Evolutionary conservation across 2,888 invertebrate species (phyloP), one percentile per base, ranked within the genome.

Genomic region (Cryptophagus acutangulus): DNA sequence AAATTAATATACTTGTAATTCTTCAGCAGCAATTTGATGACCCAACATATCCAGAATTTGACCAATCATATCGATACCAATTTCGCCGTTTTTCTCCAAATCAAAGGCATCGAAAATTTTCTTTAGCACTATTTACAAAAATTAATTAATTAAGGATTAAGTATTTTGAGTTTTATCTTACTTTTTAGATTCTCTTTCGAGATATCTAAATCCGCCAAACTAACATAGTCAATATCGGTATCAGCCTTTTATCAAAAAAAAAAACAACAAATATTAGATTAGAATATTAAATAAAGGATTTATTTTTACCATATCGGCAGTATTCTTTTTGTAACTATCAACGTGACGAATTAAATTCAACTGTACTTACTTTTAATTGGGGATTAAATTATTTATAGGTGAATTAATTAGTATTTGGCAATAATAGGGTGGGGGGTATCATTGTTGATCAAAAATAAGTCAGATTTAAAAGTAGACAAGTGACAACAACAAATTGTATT

Each of bases 41-140:
- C 94, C 93, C 66, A 94, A 74, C 81, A 94, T 92, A 61, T 87
- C 84, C 39, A 94, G 71, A 65, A 94, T 93, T 35, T 86, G 86
- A 9, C 84, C 84, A 46, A 92, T 81, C 79, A 89, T 89, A 52
- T 83, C 81, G 33, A 86, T 84, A 47, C 81, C 79, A 55, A 94
- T 92, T 51, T 76, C 77, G 15, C 92, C 91, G 47, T 81, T 84
- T 63, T 88, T 89, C 36, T 90, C 89, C 49, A 84, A 80, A 69
- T 94, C 93, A 65, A 93, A 93, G 9, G 91, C 88, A 64, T 90
- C 88, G 69, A 93, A 93, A 30, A 91, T 92, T 72, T 88, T 85
- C 63, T 85, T 82, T 58, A 93, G 72, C 71, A 92, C 92, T 93
- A 63, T 51, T 12, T 20, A 33, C 18, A 33, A 9, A 25, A 36